These are phyloP conservation scores for Tribolium madens DNA, from an alignment of 1,140 invertebrate species.

Conservation along the genomic window DNA sequence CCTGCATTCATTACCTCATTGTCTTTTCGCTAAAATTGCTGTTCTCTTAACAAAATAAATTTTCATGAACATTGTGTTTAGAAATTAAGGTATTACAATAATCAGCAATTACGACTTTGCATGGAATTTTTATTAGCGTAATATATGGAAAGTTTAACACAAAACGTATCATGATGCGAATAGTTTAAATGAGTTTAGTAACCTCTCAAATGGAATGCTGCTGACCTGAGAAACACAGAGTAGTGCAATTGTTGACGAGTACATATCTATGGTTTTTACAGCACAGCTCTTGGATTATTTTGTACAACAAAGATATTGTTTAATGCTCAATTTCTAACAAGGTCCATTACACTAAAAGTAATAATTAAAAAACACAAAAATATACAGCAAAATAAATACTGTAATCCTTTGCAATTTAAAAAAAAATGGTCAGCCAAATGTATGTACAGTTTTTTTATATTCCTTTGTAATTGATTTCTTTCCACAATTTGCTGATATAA, in stretches of 20 bases:
- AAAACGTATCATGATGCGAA: background rate
- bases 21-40: background rate
- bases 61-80: background rate
- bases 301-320: background rate
- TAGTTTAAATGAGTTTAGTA: constrained; percentile 3
- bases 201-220: constrained; percentile 1
- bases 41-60: background rate
- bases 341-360: no score
- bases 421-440: background rate
- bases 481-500: no score
- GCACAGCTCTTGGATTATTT: no score
- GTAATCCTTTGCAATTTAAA: no score
- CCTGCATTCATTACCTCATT: background rate
- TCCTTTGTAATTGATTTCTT: no score
- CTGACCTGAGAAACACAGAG: background rate
- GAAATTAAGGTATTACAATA: background rate
- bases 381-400: no score
- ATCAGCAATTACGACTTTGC: background rate
- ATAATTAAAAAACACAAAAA: no score
- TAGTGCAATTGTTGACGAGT: background rate
- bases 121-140: constrained; percentile 8
- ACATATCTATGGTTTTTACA: no score
- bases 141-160: background rate
- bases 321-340: no score
- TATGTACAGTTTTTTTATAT: background rate